These are phyloP conservation scores for Ormyrus thymus DNA, from an alignment of 2,888 invertebrate species.

Conservation along the genomic window DNA sequence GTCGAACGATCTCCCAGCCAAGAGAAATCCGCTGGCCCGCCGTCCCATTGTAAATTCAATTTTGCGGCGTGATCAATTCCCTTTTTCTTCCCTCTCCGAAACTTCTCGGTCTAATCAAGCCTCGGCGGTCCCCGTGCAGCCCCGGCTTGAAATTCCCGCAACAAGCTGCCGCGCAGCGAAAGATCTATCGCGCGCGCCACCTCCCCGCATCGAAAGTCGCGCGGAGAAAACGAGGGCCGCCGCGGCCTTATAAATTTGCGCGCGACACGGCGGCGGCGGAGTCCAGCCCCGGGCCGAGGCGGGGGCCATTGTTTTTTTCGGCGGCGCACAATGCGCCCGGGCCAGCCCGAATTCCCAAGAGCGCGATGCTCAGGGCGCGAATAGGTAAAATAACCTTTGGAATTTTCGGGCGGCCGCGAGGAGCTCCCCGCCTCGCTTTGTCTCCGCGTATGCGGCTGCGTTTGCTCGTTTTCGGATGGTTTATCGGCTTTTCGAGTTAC, in stretches of 20 bases:
- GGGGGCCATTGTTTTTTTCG: conserved; percentile 31
- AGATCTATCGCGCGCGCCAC: conserved; percentile 12
- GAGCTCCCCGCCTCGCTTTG: background rate
- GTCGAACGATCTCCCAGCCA: no score
- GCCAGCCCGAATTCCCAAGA: background rate
- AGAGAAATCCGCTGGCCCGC: background rate
- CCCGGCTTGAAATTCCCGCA: conserved; percentile 13
- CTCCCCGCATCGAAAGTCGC: background rate
- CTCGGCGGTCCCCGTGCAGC: background rate
- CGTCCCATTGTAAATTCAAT: conserved; percentile 43
- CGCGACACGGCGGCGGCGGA: conserved; percentile 9
- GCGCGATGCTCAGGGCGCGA: background rate
- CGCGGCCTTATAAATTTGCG: conserved; percentile 24
- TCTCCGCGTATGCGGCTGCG: background rate
- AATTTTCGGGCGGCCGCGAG: conserved; percentile 4
- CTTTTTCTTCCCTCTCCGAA: conserved; percentile 25
- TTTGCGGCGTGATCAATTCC: conserved; percentile 38
- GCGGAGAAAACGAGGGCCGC: background rate
- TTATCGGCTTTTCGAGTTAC: background rate
- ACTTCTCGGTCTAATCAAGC: conserved; percentile 39
- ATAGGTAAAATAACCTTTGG: conserved; percentile 44
- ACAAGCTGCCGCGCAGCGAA: background rate
- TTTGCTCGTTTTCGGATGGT: background rate
- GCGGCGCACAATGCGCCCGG: background rate
- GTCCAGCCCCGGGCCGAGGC: conserved; percentile 21